Evolutionary conservation across 2,797 vertebrate species (phyloP).

Genomic region (Onychomys torridus): DNA sequence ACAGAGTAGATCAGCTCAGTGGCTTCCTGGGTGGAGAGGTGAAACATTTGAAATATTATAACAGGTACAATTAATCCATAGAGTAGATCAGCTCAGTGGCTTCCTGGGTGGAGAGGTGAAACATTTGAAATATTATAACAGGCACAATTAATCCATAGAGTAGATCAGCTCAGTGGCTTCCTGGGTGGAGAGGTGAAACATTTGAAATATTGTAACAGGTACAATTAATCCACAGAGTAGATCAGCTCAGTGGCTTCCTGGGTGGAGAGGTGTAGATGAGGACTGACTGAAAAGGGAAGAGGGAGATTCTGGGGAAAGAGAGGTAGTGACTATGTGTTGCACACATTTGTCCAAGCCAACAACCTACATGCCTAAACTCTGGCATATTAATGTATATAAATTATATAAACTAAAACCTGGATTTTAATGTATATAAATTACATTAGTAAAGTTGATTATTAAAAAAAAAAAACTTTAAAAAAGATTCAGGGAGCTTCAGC

Average conservation of each 20-base stretch:
- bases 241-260: background rate
- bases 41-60: too few relatives aligned
- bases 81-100: too few relatives aligned
- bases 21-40: background rate
- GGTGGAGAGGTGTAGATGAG: background rate
- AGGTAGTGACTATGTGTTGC: background rate
- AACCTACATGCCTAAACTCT: background rate
- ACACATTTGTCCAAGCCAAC: background rate
- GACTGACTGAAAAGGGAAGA: background rate
- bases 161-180: background rate
- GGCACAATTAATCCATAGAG: background rate
- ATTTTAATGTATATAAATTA: background rate
- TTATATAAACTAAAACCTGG: background rate
- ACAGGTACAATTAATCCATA: too few relatives aligned
- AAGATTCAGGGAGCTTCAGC: background rate
- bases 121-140: background rate
- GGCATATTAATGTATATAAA: background rate
- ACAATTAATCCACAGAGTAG: background rate
- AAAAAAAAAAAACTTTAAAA: background rate
- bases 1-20: background rate
- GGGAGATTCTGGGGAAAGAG: background rate
- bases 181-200: background rate
- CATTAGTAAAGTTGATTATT: background rate
- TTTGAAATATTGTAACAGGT: background rate
- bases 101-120: background rate